Base-by-base conservation (phyloP, 1,140 invertebrate genomes). In the Papilio machaon region DNA sequence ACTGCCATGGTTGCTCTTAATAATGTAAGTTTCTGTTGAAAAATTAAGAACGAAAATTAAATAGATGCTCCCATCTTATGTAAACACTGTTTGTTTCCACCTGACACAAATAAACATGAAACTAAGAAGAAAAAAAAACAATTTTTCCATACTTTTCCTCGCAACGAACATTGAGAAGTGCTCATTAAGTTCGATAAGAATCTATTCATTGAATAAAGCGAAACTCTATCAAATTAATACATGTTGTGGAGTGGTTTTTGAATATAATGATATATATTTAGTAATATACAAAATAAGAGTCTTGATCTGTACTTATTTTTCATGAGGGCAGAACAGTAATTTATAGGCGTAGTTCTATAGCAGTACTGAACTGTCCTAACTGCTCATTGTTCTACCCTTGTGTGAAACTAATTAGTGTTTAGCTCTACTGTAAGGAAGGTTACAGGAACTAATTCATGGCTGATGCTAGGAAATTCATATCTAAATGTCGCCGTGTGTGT, bases 371-470 rank as follows among this genome's bases (percentile, higher is more conserved):
- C 10, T 17, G 7, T 52, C 17, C 4, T 52, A 17, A 52, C 49
- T 52, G 3, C 7, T 43, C 38, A 43, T 6, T 43, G 49, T 17
- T 17, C 49, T 19, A 8, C 54, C 54, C n/a, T 58, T 8, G 54
- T 58, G 54, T 58, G 54, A 58, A 58, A 58, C 15, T 17, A 52
- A 30, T 64, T 13, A 70, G 30, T 70, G 11, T 35, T 70, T 70
- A 70, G 11, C 64, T 35, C 3, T 17, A 6, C 15, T 64, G 23
- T 35, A 5, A 70, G 11, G 64, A 70, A 70, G 64, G 64, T 70
- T 70, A 70, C 23, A 70, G 64, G 64, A 70, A 70, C 64, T 70
- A 35, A 70, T 70, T 70, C 64, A 70, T 70, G 64, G 64, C 64
- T 70, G 30, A 38, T 38, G 64, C 64, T 70, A 70, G 64, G 64